phyloP scores from a whole-genome alignment of 2,113 vertebrate species.

The Zapornia atra region DNA sequence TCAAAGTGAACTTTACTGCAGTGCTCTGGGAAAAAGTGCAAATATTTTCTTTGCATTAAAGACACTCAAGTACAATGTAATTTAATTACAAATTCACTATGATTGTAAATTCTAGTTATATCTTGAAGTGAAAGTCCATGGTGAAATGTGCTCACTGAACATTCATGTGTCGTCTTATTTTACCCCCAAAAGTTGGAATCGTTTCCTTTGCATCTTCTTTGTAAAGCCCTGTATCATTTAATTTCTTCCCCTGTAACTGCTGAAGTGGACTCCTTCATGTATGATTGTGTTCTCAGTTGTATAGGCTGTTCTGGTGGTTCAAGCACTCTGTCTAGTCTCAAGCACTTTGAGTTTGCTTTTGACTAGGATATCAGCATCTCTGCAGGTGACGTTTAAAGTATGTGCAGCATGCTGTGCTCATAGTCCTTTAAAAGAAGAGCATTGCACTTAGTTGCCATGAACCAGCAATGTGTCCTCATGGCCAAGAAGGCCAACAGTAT shows the following conservation, averaged over 20 bases:
- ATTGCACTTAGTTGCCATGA: background rate
- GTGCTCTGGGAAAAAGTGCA: background rate
- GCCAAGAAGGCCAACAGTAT: too few relatives aligned
- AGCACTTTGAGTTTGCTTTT: background rate
- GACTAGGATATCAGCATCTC: background rate
- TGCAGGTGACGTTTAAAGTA: background rate
- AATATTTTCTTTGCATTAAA: background rate
- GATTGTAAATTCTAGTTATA: background rate
- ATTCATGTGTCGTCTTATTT: background rate
- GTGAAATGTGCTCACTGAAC: background rate
- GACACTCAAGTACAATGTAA: background rate
- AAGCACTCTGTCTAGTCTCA: background rate
- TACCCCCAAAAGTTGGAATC: background rate
- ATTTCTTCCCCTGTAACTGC: background rate
- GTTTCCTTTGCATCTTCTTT: background rate
- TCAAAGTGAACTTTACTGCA: background rate
- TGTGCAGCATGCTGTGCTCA: background rate
- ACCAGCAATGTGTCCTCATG: too few relatives aligned
- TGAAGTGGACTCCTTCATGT: background rate
- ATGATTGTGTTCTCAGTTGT: background rate
- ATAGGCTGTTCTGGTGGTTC: background rate
- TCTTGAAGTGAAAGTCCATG: background rate
- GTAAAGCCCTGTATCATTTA: background rate
- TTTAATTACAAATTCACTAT: background rate
- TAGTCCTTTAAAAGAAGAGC: background rate